Base-by-base conservation (phyloP, 37 sponge, comb jelly and placozoan genomes). In the Spongilla lacustris region DNA sequence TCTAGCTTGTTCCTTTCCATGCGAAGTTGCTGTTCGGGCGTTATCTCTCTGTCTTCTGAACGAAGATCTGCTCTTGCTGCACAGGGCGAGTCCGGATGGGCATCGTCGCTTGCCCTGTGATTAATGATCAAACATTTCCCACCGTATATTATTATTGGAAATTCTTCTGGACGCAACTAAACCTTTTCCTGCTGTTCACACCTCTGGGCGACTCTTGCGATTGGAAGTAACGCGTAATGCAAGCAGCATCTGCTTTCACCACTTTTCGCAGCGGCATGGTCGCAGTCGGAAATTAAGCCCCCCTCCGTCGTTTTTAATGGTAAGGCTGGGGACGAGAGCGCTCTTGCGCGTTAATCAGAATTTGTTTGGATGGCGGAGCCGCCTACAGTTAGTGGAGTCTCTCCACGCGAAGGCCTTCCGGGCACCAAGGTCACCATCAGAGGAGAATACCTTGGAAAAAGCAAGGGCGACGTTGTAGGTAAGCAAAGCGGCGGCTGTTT, bases 381-480 rank as follows among this genome's bases (percentile, higher is more conserved):
- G 35, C 96, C 93, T 12, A 76, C 80, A 26, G 98, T 97, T 25
- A 93, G 89, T 36, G 98, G 98, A 1, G 75, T 97, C 2, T 97
- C 98, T n/a, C 98, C 98, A 21, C 91, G 74, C 23, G 92, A 89
- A 58, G 98, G 96, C 0, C 74, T 83, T 33, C 94, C 96, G 27
- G 96, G 96, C n/a, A 95, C 96, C 41, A 95, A 86, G 48, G 48
- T 97, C 21, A 96, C 90, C 69, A 97, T 97, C 29, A 66, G 98
- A 69, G 98, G 98, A 82, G 93, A 97, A 76, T 93, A 96, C 77
- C 84, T 97, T 11, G 98, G 98, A 23, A 36, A 66, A 0, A 69
- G 50, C 70, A 74, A 66, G 34, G 68, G 69, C 6, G 98, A 97
- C 79, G 75, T 97, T 17, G 69, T 83, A 35, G 78, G 96, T 93